Evolutionary conservation across 1,140 invertebrate genomes (phyloP), one percentile per base, ranked within the genome.

Genomic region (Anastrepha obliqua): DNA sequence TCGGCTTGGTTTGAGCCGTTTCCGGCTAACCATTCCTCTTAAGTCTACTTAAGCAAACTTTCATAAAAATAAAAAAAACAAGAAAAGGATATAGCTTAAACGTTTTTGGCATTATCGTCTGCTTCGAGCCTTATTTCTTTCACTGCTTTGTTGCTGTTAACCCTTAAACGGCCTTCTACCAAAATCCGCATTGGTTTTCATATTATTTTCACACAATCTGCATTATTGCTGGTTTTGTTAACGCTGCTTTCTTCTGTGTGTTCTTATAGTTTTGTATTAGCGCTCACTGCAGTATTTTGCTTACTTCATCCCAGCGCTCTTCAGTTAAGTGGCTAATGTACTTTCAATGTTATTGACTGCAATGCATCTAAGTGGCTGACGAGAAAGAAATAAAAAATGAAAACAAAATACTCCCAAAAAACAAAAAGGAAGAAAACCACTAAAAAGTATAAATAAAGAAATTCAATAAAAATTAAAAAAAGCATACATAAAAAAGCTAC

Each of bases 301-400:
- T 39, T 20, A 7, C 29, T 42, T 20, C 11, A 67, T 3, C 1
- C 8, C 29, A 3, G 0, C 6, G 42, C 39, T 70, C 44, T 8
- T 11, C 51, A 78, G 29, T 89, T 55, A 89, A 90, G 88, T 88
- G 88, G 55, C 86, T 89, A 87, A 88, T 89, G 88, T 86, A 90
- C 89, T 88, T 89, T 86, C 87, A 89, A 89, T 91, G 88, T 89
- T 90, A 89, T 89, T 74, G 44, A 47, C 67, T 74, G 42, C 87
- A 67, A 87, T 86, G 87, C 59, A 81, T 86, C 42, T n/a, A 85
- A 67, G 62, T 60, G 51, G 60, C 65, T 67, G 39, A 17, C 58
- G 62, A 11, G 85, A 62, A 70, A 62, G 55, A 42, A 67, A 65
- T 67, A 88, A 89, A 60, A 62, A 58, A 20, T 13, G 86, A 88